These are phyloP conservation scores for Bungarus multicinctus DNA, from an alignment of 2,113 vertebrate genomes.

Conservation along the genomic window DNA sequence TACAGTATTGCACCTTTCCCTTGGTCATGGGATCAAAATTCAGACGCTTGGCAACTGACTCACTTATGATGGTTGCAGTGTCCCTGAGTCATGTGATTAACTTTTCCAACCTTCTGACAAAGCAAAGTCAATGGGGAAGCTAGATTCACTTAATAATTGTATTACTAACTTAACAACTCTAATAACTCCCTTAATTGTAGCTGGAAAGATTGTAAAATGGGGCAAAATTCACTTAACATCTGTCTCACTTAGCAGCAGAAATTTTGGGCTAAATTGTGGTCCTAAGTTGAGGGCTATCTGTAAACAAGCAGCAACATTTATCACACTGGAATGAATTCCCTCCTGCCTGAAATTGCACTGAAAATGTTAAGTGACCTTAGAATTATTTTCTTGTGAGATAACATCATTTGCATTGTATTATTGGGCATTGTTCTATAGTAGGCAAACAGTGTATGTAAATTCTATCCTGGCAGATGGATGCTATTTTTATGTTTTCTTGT, in stretches of 20 bases:
- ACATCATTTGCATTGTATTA: not conserved
- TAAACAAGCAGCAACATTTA: not conserved
- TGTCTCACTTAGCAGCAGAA: not conserved
- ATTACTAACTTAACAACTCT: not conserved
- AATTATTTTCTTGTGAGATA: not conserved
- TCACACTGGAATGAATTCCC: not conserved
- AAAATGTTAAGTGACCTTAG: not conserved
- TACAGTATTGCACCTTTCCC: not conserved
- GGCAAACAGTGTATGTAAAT: not conserved
- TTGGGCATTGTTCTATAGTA: not conserved
- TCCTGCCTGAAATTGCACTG: not conserved
- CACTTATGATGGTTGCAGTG: not conserved
- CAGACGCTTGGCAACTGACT: not conserved
- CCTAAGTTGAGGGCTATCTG: not conserved
- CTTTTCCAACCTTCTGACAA: not conserved
- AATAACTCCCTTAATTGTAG: not conserved
- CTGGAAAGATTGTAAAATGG: not conserved
- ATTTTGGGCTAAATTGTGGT: not conserved
- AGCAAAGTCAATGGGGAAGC: not conserved
- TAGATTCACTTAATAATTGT: not conserved
- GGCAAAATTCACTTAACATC: not conserved
- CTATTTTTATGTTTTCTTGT: not conserved
- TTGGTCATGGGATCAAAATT: not conserved
- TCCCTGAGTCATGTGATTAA: not conserved
- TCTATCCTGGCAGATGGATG: not conserved